Percentiles rank a stretch among this genome's conserved stretches.
Evolutionary conservation across 2,113 vertebrate species (phyloP).

Genomic region (Tragelaphus strepsiceros): DNA sequence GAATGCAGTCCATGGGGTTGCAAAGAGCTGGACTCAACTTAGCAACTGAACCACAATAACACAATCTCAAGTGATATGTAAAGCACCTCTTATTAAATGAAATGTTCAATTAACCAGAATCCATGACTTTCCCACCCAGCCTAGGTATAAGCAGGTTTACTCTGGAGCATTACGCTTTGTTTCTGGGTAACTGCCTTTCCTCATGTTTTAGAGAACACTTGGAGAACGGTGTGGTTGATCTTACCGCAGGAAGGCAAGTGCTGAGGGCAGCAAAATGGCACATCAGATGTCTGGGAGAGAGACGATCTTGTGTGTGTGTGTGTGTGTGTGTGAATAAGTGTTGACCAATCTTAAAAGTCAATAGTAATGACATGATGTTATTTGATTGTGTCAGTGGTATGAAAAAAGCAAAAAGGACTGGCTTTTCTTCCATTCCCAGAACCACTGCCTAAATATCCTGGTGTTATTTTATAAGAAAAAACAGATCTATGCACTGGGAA

Average conservation of each 20-base stretch:
- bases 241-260: background rate
- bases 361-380: background rate
- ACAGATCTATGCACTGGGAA: background rate
- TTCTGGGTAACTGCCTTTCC: background rate
- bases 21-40: background rate
- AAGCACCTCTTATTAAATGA: background rate
- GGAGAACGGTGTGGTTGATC: background rate
- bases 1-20: background rate
- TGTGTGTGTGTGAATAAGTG: background rate
- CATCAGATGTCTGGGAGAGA: background rate
- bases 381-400: background rate
- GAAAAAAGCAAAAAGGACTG: background rate
- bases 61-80: background rate
- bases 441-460: background rate
- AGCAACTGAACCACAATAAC: background rate
- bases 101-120: background rate
- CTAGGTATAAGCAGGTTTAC: background rate
- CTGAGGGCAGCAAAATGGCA: background rate
- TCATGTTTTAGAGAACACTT: background rate
- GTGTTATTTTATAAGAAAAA: background rate
- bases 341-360: background rate
- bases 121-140: background rate
- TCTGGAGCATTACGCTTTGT: background rate
- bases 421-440: background rate
- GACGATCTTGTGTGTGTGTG: background rate